Evolutionary conservation across 2,888 invertebrate genomes (phyloP).

Genomic region (Choreutis nemorana): DNA sequence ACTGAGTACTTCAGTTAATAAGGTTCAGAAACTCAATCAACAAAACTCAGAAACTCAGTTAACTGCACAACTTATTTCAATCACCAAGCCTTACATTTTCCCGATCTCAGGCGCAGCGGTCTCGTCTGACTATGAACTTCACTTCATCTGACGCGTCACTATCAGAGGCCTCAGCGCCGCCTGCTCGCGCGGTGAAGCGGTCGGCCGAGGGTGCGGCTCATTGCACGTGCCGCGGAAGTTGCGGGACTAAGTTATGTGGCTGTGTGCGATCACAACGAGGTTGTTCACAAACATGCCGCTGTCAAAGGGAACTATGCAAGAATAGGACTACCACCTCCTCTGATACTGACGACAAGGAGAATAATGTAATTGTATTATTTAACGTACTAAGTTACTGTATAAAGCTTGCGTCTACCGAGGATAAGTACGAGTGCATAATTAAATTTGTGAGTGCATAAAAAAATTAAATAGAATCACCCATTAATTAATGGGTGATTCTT

Average conservation of each 20-base stretch:
- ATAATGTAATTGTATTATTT: conserved; percentile 23
- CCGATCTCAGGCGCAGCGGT: conserved; percentile 46
- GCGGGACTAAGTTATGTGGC: conserved; percentile 65
- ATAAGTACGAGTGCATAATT: neutral
- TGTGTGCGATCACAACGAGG: conserved; percentile 59
- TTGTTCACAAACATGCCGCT: conserved; percentile 62
- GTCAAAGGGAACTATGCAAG: conserved; percentile 48
- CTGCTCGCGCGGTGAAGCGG: conserved; percentile 47
- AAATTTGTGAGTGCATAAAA: conserved; percentile 1
- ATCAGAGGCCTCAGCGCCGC: conserved; percentile 5
- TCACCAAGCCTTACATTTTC: too few species aligned
- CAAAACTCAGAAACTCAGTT: too few species aligned
- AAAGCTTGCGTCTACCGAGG: neutral
- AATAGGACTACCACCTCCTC: conserved; percentile 23
- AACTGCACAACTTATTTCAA: too few species aligned
- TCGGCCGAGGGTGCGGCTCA: conserved; percentile 64
- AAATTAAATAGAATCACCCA: neutral
- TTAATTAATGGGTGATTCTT: too few species aligned
- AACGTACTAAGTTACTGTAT: neutral
- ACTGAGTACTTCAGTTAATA: too few species aligned
- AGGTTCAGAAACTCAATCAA: too few species aligned
- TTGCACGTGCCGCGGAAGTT: conserved; percentile 70
- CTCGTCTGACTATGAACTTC: conserved; percentile 48
- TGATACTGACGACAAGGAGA: conserved; percentile 48
- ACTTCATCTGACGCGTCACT: conserved; percentile 15